These are phyloP conservation scores for Cryptocephalus moraei DNA, from an alignment of 2,888 invertebrate species.

Conservation along the genomic window DNA sequence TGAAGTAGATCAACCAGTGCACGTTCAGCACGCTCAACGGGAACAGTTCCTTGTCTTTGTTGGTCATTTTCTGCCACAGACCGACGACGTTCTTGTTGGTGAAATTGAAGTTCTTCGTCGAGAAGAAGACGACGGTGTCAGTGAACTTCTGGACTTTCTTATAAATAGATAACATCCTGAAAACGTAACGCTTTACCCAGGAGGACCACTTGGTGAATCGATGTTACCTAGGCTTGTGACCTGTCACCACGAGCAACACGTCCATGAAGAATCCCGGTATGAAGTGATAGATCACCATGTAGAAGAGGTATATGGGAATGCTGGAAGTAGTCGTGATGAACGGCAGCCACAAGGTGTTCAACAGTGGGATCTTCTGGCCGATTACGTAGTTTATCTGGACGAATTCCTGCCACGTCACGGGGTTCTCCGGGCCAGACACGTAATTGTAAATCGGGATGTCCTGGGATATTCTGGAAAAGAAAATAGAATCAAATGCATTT, in stretches of 20 bases:
- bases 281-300: background rate
- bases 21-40: conserved; percentile 62
- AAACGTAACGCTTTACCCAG: conserved; percentile 5
- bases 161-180: conserved; percentile 68
- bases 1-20: conserved; percentile 63
- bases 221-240: conserved; percentile 34
- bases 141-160: conserved; percentile 70
- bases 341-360: background rate
- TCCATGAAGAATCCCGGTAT: conserved; percentile 41
- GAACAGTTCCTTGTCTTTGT: conserved; percentile 48
- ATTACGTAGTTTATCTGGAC: background rate
- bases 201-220: no score
- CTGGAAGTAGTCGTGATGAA: background rate
- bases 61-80: conserved; percentile 46
- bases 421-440: background rate
- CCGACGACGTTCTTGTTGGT: conserved; percentile 50
- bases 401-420: background rate
- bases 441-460: background rate
- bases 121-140: conserved; percentile 64
- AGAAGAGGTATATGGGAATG: background rate
- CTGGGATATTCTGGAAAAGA: background rate
- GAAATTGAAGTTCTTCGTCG: conserved; percentile 61
- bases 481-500: no score
- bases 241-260: conserved; percentile 36
- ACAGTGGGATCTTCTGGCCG: background rate